Conservation (phyloP, 92 coral and sea anemone genomes). For the Pocillopora grandis region DNA sequence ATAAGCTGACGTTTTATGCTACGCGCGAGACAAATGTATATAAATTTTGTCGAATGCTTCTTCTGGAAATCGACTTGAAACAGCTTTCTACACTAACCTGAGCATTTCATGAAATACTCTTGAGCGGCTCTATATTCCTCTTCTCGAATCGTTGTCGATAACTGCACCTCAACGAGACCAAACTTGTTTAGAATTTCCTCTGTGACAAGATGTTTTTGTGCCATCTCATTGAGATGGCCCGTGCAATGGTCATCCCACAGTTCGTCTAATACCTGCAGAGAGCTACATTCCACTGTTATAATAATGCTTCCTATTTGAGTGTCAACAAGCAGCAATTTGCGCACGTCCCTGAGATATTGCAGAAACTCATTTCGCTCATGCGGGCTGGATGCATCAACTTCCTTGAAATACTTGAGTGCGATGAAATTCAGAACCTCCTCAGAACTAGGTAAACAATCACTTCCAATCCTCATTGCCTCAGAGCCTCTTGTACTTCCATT, state of each 20-base stretch:
- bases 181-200: neutral
- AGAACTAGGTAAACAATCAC: too few relatives aligned
- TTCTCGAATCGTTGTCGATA: neutral
- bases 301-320: neutral
- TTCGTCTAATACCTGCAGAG: neutral
- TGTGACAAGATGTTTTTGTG: neutral
- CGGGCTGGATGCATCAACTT: neutral
- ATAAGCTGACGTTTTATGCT: too few relatives aligned
- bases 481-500: too few relatives aligned
- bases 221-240: neutral
- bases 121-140: neutral
- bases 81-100: neutral
- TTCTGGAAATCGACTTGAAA: too few relatives aligned
- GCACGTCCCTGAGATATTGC: neutral
- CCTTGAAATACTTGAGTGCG: neutral
- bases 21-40: too few relatives aligned
- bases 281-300: neutral
- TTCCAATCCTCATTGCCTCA: too few relatives aligned
- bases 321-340: neutral
- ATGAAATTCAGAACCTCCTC: neutral
- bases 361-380: slow-evolving; percentile 1
- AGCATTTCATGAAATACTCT: neutral
- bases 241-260: neutral
- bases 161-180: neutral
- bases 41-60: too few relatives aligned